Evolutionary conservation across 92 coral and sea anemone species (phyloP), one percentile per base, ranked within the genome.

Genomic region (Heteractis magnifica): DNA sequence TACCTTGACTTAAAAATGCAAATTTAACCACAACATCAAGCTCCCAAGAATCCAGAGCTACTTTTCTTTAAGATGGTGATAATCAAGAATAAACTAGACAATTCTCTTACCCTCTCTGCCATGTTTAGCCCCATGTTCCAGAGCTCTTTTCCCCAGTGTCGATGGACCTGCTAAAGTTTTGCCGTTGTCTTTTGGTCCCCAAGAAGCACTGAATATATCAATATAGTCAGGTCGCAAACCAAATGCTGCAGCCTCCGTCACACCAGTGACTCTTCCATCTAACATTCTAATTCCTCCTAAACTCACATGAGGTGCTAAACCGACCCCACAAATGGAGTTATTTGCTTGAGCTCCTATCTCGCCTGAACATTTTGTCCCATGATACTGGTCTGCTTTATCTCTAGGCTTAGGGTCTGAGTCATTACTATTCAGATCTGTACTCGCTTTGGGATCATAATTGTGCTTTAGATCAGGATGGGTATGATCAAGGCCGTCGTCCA

Each of bases 171-270:
- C 89, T 16, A 89, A 64, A 1, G 82, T 77, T 56, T 62, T 41
- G 0, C 95, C 95, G 52, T 86, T 82, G 75, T 92, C 92, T 19
- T 55, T 80, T 0, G 92, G 92, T 14, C 95, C 95, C 95, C 95
- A 92, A 6, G 92, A 86, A 41, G 77, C 88, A 83, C 92, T 89
- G 84, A 73, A 92, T 34, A 89, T 87, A 18, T 92, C 92, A 15
- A 84, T 85, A 55, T 91, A 72, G 51, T 89, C 72, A 13, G 83
- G 88, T 0, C 82, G 77, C 13, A 83, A 59, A 53, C 84, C 81
- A 64, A 91, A 79, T 12, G 94, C 91, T 0, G 51, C 23, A 2
- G 79, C 86, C 58, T 91, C 92, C 1, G 83, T 78, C 12, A 78
- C 50, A 49, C 90, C 94, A 6, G 92, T 91, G 4, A 86, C 94